Base-by-base conservation (phyloP, 2,113 vertebrate species). In the Rutilus rutilus region DNA sequence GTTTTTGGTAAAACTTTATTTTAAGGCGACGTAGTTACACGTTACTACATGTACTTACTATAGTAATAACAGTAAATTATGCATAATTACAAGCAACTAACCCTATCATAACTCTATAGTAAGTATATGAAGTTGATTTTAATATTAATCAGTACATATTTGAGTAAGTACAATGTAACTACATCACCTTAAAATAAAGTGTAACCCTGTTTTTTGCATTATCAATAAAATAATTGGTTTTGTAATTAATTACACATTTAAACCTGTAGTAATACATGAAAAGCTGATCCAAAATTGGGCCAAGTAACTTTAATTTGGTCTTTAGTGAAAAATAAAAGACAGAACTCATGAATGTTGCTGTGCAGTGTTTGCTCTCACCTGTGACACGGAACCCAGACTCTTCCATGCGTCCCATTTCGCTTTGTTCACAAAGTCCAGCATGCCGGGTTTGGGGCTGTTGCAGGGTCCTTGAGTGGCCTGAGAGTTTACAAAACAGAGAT, bases 351-450 rank as follows among this genome's bases (percentile, higher is more conserved):
- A 8, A 59, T 21, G 21, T 59, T 23, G 19, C 21, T 9, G 57
- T 57, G n/a, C 3, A 60, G 27, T 6, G 33, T 39, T 10, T 71
- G 9, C 33, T 71, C 5, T 92, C 89, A 97, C 98, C 96, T 96
- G 95, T 59, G 97, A 89, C 52, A 96, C 92, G 78, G 33, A 92
- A 50, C 96, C 96, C 87, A 99, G 95, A 83, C 96, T 95, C 52
- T 92, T 96, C 98, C 97, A 98, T 0, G 97, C 94, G 5, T 98
- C 97, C 97, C 97, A 98, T 69, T 99, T 99, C 42, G 93, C 96
- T 87, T 97, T 98, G 90, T 96, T 97, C 74, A 97, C 90, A 1
- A 97, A 97, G 92, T 99, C 96, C 87, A 99, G 88, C 94, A 97
- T 94, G 15, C 96, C 91, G 0, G 97, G 97, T 90, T 97, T 98